Conservation (phyloP, 2,888 invertebrate genomes). For the Sinopyrophorus schimmeli region DNA sequence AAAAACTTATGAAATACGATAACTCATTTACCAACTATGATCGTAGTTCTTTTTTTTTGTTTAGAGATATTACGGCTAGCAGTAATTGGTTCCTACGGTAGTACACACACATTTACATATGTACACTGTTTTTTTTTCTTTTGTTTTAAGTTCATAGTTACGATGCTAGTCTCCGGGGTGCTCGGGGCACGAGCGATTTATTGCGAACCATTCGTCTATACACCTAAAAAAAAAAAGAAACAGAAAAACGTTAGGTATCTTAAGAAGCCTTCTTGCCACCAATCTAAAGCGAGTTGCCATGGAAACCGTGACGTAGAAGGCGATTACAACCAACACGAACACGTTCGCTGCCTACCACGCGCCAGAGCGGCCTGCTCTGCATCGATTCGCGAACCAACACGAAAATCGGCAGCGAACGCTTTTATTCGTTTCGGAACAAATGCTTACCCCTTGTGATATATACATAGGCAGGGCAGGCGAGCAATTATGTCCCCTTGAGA, state of each 20-base stretch:
- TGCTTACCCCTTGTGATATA: conserved; percentile 95
- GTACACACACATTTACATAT: conserved; percentile 46
- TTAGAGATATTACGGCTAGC: conserved; percentile 10
- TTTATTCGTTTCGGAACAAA: background rate
- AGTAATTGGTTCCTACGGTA: conserved; percentile 42
- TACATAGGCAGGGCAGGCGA: conserved; percentile 97
- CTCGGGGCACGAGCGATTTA: conserved; percentile 98
- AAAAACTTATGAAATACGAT: no score
- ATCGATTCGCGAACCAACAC: background rate
- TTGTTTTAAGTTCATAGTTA: no score
- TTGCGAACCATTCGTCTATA: conserved; percentile 99
- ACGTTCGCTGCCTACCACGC: no score
- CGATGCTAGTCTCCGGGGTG: conserved; percentile 89
- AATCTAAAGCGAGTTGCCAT: no score
- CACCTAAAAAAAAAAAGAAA: conserved; percentile 83
- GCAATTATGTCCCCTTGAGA: conserved; percentile 95
- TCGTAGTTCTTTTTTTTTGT: no score
- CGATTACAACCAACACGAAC: no score
- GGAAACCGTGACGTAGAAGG: no score
- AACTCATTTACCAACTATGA: no score
- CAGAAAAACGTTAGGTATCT: no score
- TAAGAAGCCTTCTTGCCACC: no score
- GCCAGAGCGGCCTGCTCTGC: no score
- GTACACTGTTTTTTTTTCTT: conserved; percentile 39
- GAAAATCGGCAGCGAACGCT: no score